Conservation (phyloP, 1,140 invertebrate species). For the Drepana arcuata region DNA sequence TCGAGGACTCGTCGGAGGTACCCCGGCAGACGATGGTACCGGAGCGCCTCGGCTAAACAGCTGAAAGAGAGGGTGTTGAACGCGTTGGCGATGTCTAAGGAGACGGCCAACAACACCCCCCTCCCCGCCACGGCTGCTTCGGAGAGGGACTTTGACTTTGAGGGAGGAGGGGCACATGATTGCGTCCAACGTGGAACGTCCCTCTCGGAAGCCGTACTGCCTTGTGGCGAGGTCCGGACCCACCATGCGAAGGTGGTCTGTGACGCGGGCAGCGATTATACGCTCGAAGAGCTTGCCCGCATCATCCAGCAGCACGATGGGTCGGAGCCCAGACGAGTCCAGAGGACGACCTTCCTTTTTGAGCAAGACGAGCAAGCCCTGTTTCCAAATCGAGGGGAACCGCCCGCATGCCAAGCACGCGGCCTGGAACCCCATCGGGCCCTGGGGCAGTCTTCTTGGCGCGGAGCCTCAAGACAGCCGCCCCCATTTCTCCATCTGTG, state of each 20-base stretch:
- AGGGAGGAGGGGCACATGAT: too few species aligned
- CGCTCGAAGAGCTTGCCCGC: slow-evolving; percentile 9
- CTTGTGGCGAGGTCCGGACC: slow-evolving; percentile 10
- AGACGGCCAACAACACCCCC: slow-evolving; percentile 3
- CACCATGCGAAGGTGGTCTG: slow-evolving; percentile 4
- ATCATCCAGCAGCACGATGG: slow-evolving; percentile 4
- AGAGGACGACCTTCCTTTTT: slow-evolving; percentile 2
- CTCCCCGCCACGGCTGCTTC: neutral
- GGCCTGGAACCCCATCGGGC: slow-evolving; percentile 27
- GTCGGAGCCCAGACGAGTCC: slow-evolving; percentile 3
- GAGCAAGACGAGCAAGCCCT: slow-evolving; percentile 2
- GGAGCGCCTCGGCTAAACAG: slow-evolving; percentile 5
- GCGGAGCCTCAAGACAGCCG: slow-evolving; percentile 15
- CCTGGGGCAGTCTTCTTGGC: slow-evolving; percentile 33
- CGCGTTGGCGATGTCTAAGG: slow-evolving; percentile 4
- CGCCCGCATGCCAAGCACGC: slow-evolving; percentile 8
- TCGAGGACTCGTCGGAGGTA: too few species aligned
- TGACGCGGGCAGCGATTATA: slow-evolving; percentile 7
- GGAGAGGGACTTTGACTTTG: too few species aligned
- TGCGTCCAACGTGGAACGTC: neutral
- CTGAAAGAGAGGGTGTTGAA: slow-evolving; percentile 8
- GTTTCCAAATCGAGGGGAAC: slow-evolving; percentile 1
- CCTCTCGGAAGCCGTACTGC: slow-evolving; percentile 12
- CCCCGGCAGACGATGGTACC: slow-evolving; percentile 4
- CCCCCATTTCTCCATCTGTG: slow-evolving; percentile 19